Base-by-base conservation (phyloP, 2,113 vertebrate species). In the Neotragus moschatus region DNA sequence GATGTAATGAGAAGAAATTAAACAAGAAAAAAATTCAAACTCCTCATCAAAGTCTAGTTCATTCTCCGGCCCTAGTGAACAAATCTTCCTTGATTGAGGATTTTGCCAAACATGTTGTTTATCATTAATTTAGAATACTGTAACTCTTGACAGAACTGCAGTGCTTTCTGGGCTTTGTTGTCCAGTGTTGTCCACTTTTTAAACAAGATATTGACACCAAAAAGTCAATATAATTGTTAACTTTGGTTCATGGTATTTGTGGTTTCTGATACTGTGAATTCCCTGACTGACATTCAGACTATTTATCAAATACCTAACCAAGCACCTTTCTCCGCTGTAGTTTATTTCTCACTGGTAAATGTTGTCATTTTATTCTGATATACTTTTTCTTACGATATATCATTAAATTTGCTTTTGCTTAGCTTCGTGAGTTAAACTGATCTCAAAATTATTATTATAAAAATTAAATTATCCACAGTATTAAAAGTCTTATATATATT, bases 331-430 rank as follows among this genome's bases (percentile, higher is more conserved):
- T 91, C 13, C 66, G 96, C 7, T 36, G 17, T 63, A 43, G 10
- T 28, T 81, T 85, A 55, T 75, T 82, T 97, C 10, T 98, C 21
- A 85, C 7, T 58, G 39, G 56, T 21, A 80, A 55, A 21, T 66
- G 6, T 82, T 80, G 91, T n/a, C 17, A 3, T 85, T 90, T 81
- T 75, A 88, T 94, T 43, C 39, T 92, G 53, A 53, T 86, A 6
- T 51, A 17, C 2, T 81, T 0, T 93, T 90, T 73, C 21, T 94
- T 84, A 47, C 2, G 6, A 25, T 92, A 45, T 28, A 39, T 36
- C 43, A 82, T 39, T 90, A 94, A 66, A 61, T 87, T 66, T 93
- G 55, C 9, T 82, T 90, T 97, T 90, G 19, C 21, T 53, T 96
- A 80, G 13, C 13, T 89, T 84, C 1, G 2, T 79, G 36, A 93